Evolutionary conservation across 2,797 vertebrate genomes (phyloP).

Genomic region (Epinephelus malabaricus): DNA sequence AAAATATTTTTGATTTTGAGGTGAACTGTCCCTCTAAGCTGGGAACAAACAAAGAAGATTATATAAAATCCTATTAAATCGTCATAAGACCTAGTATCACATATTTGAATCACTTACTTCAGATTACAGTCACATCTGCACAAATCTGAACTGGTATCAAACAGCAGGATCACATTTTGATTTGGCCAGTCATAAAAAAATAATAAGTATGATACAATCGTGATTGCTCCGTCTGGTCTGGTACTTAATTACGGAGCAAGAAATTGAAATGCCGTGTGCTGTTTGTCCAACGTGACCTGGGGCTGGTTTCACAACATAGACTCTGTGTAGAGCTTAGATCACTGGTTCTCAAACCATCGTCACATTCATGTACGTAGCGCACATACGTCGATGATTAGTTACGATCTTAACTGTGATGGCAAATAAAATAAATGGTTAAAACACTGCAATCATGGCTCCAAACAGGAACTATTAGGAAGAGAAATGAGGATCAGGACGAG

Average conservation of each 20-base stretch:
- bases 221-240: constrained; percentile 1
- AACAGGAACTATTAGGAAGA: too few relatives aligned
- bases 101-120: neutral
- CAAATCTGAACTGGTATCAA: neutral
- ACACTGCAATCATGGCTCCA: too few relatives aligned
- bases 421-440: too few relatives aligned
- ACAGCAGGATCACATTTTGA: neutral
- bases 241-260: neutral
- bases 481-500: too few relatives aligned
- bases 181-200: neutral
- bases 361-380: too few relatives aligned
- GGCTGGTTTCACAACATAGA: constrained; percentile 9
- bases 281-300: neutral
- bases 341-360: too few relatives aligned
- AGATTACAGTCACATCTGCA: constrained; percentile 6
- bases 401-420: too few relatives aligned
- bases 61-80: neutral
- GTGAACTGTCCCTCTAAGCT: constrained; percentile 14
- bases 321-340: too few relatives aligned
- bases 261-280: neutral
- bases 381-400: too few relatives aligned
- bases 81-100: neutral
- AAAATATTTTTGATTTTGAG: too few relatives aligned
- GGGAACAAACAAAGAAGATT: constrained; percentile 18
- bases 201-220: neutral